Conservation (phyloP, 1,140 invertebrate species). For the Lepidurus apus region DNA sequence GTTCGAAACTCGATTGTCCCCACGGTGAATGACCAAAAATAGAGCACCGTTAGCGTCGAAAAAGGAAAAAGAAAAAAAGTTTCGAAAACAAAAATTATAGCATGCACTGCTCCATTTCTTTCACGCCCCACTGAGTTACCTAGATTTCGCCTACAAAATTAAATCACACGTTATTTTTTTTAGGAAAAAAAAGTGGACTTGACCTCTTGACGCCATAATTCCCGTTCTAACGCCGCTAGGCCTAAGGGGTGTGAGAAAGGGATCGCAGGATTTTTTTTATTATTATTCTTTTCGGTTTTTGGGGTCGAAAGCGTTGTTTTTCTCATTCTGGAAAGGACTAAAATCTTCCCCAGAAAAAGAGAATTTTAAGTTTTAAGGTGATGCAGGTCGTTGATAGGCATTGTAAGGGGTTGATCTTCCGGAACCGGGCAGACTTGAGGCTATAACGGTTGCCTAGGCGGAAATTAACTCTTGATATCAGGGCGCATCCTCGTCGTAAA, state of each 20-base stretch:
- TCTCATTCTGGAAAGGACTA: too few species aligned
- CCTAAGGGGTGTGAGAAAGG: background rate
- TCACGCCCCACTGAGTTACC: too few species aligned
- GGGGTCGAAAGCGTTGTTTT: too few species aligned
- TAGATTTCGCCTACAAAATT: too few species aligned
- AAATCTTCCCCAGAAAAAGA: background rate
- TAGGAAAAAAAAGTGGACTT: background rate
- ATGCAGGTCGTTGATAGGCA: background rate
- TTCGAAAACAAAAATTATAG: too few species aligned
- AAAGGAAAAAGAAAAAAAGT: too few species aligned
- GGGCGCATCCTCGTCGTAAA: background rate
- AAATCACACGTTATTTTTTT: background rate
- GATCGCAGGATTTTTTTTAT: background rate
- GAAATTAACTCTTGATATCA: slow-evolving; percentile 22
- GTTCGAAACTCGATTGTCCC: too few species aligned
- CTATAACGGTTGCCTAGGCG: slow-evolving; percentile 13
- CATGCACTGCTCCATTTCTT: too few species aligned
- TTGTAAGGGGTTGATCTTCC: background rate
- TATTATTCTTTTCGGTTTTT: background rate
- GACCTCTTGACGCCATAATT: background rate
- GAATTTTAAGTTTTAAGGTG: background rate
- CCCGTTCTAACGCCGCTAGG: background rate
- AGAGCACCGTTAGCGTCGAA: too few species aligned
- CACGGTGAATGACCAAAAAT: too few species aligned
- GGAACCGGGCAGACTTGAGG: background rate